phyloP scores from a whole-genome alignment of 2,113 vertebrate genomes.

The Catagonus wagneri region DNA sequence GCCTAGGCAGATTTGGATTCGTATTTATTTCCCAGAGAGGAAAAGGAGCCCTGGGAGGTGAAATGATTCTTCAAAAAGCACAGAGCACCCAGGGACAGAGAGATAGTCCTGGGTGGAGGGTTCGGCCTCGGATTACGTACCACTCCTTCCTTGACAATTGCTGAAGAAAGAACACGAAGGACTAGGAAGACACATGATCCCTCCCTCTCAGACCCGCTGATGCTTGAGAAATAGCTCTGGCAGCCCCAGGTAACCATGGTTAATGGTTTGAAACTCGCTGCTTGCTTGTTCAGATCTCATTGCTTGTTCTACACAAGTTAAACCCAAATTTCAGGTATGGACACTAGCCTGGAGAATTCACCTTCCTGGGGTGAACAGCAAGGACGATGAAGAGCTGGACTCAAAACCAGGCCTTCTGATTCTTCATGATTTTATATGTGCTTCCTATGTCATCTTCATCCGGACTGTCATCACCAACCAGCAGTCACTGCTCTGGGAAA shows the following conservation, averaged over 20 bases:
- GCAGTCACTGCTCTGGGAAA: not conserved
- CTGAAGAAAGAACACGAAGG: not conserved
- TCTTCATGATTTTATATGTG: not conserved
- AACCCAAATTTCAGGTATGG: constrained; percentile 14
- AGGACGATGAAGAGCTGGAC: not conserved
- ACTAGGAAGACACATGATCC: not conserved
- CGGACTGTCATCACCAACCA: not conserved
- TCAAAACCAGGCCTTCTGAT: not conserved
- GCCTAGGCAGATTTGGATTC: not conserved
- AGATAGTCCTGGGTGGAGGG: not conserved
- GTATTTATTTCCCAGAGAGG: constrained; percentile 22
- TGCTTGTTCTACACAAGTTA: not conserved
- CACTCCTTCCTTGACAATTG: not conserved
- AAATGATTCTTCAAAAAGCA: constrained; percentile 1
- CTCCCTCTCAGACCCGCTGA: not conserved
- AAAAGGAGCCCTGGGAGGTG: not conserved
- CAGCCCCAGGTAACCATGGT: not conserved
- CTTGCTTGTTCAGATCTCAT: not conserved
- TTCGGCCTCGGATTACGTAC: not conserved
- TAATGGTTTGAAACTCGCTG: not conserved
- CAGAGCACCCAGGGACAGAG: not conserved
- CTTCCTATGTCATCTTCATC: not conserved
- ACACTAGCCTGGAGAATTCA: not conserved
- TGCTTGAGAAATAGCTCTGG: not conserved
- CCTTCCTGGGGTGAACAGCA: not conserved